A percentile compares a stretch with the other conserved stretches of the same genome.
phyloP scores from a whole-genome alignment of 2,888 invertebrate species.

The Lutraria lutraria region DNA sequence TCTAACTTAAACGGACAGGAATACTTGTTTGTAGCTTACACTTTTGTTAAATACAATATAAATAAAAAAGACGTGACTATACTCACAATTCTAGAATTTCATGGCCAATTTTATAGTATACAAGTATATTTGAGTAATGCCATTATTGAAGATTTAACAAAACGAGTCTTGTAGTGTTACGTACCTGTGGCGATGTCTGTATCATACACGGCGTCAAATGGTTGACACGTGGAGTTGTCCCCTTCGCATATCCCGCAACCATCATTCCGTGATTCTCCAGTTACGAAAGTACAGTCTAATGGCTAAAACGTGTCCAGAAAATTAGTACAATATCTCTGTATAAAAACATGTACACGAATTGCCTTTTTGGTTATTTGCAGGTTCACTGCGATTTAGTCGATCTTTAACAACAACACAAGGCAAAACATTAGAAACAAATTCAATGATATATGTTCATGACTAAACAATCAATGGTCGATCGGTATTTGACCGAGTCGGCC shows the following conservation, averaged over 20 bases:
- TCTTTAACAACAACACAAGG: background rate
- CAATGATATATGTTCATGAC: too few species aligned
- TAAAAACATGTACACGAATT: background rate
- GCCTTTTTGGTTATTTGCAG: background rate
- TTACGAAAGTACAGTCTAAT: conserved; percentile 63
- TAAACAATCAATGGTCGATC: too few species aligned
- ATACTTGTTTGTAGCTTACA: too few species aligned
- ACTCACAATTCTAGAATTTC: too few species aligned
- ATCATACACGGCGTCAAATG: conserved; percentile 49
- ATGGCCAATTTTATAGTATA: too few species aligned
- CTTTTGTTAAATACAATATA: too few species aligned
- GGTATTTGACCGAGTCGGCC: too few species aligned
- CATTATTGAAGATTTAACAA: too few species aligned
- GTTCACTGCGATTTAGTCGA: background rate
- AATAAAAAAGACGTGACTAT: too few species aligned
- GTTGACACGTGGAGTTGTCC: conserved; percentile 56
- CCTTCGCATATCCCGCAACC: conserved; percentile 73
- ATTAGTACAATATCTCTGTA: background rate
- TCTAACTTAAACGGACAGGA: too few species aligned
- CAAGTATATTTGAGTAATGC: too few species aligned
- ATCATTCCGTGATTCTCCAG: conserved; percentile 47
- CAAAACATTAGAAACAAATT: too few species aligned
- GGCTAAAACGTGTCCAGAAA: conserved; percentile 38
- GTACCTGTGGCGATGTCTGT: conserved; percentile 49
- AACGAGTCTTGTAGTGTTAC: background rate